phyloP scores from a whole-genome alignment of 2,797 vertebrate genomes.

The Anniella stebbinsi region DNA sequence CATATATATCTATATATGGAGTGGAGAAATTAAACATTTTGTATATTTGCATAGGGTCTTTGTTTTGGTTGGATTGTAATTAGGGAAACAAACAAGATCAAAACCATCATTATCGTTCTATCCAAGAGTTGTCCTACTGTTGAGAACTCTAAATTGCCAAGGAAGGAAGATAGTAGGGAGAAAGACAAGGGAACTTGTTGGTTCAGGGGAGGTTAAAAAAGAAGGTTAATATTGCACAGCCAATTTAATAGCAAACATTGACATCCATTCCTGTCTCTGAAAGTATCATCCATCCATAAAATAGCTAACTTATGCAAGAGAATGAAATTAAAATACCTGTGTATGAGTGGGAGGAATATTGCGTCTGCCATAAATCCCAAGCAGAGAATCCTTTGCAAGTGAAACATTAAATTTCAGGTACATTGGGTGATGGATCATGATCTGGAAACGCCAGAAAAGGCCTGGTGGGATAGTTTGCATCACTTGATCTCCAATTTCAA shows the following conservation, averaged over 20 bases:
- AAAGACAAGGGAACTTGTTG: not conserved
- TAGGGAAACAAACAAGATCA: not conserved
- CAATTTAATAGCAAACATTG: not conserved
- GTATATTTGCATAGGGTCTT: too few relatives aligned
- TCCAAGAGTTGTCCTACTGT: too few relatives aligned
- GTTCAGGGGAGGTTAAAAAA: not conserved
- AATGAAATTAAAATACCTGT: constrained; percentile 83
- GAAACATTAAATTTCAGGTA: constrained; percentile 97
- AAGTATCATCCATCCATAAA: fast-evolving
- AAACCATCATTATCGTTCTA: not conserved
- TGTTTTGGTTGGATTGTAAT: too few relatives aligned
- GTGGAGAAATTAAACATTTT: too few relatives aligned
- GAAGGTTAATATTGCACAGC: not conserved
- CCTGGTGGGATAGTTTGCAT: constrained; percentile 95
- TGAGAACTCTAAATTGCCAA: not conserved
- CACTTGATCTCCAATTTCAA: constrained; percentile 92
- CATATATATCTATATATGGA: too few relatives aligned
- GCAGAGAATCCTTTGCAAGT: constrained; percentile 91
- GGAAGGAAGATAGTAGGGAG: not conserved
- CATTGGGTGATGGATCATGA: constrained; percentile 91
- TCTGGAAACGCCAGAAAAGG: constrained; percentile 97
- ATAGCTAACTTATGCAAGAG: not conserved
- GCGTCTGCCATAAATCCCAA: constrained; percentile 95
- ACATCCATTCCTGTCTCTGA: not conserved
- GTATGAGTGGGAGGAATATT: constrained; percentile 97